These are phyloP conservation scores for Micrasema minimum DNA, from an alignment of 1,140 invertebrate genomes.

Conservation along the genomic window DNA sequence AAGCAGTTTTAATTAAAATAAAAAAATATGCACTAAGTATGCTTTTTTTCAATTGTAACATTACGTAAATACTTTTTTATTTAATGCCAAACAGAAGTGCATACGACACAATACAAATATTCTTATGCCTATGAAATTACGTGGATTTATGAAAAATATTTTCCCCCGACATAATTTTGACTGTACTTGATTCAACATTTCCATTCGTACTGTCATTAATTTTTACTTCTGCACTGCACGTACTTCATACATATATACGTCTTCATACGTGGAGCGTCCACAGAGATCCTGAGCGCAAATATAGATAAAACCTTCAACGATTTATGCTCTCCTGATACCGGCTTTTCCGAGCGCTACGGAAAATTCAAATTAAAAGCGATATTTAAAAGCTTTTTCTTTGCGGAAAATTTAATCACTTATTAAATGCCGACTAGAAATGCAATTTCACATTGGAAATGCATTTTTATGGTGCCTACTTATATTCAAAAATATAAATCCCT, in stretches of 20 bases:
- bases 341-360: background rate
- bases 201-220: slow-evolving; percentile 32
- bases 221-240: slow-evolving; percentile 31
- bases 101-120: too few relatives aligned
- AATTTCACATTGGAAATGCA: too few relatives aligned
- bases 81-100: too few relatives aligned
- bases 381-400: slow-evolving; percentile 9
- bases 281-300: slow-evolving; percentile 20
- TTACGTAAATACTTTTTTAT: too few relatives aligned
- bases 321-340: slow-evolving; percentile 28
- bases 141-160: too few relatives aligned
- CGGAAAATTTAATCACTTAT: background rate
- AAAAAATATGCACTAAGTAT: too few relatives aligned
- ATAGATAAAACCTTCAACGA: slow-evolving; percentile 24
- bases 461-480: too few relatives aligned
- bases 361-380: slow-evolving; percentile 6
- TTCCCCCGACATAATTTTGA: background rate
- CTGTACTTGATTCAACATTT: slow-evolving; percentile 13
- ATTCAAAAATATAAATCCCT: too few relatives aligned
- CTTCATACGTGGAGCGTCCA: background rate
- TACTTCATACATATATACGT: background rate
- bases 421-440: background rate
- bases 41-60: too few relatives aligned
- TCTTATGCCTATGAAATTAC: too few relatives aligned
- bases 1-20: too few relatives aligned